These are phyloP conservation scores for Periphyllus acericola DNA, from an alignment of 2,888 invertebrate species.

Conservation along the genomic window DNA sequence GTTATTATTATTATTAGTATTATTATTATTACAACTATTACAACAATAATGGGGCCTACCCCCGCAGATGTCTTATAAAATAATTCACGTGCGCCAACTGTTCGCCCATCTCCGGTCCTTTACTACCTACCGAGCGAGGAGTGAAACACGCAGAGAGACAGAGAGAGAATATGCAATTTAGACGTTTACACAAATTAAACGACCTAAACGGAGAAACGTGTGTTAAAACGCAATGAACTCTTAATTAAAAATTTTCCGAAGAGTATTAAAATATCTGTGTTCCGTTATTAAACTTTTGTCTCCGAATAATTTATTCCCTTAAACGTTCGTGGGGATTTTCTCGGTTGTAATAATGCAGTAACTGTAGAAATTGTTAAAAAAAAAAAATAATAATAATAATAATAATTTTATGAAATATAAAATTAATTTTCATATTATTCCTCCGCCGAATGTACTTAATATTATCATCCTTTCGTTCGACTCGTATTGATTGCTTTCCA, in stretches of 20 bases:
- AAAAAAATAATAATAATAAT: not conserved
- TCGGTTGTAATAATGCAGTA: not conserved
- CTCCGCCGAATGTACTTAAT: not conserved
- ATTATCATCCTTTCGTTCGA: conserved; percentile 1
- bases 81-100: conserved; percentile 47
- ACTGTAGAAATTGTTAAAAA: not conserved
- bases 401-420: not conserved
- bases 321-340: not conserved
- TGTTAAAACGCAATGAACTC: not conserved
- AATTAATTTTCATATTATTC: not conserved
- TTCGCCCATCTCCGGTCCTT: conserved; percentile 13
- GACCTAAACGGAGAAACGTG: conserved; percentile 20
- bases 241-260: conserved; percentile 39
- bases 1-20: conserved; percentile 41
- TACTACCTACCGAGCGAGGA: not conserved
- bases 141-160: not conserved
- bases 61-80: conserved; percentile 52
- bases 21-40: conserved; percentile 16
- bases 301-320: conserved; percentile 34
- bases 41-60: not conserved
- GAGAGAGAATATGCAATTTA: conserved; percentile 9
- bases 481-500: conserved; percentile 14
- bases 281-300: conserved; percentile 30
- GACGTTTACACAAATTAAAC: conserved; percentile 43
- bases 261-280: conserved; percentile 4